A percentile compares a stretch with the other conserved stretches of the same genome.
Evolutionary conservation across 2,113 vertebrate species (phyloP).

Genomic region (Daboia siamensis): DNA sequence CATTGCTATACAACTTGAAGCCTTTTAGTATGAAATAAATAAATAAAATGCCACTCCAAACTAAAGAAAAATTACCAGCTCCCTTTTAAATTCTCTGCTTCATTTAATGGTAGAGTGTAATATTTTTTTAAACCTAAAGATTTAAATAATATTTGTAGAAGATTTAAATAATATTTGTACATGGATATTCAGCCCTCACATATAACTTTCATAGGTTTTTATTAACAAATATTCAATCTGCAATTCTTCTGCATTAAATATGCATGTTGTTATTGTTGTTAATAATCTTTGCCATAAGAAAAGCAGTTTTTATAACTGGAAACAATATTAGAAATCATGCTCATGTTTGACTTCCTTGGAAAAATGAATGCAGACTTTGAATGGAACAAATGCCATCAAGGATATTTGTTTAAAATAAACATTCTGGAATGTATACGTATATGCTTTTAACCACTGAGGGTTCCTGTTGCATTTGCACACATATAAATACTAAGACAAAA

Average conservation of each 20-base stretch:
- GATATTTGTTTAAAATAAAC: background rate
- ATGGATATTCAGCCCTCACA: background rate
- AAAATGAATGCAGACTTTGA: background rate
- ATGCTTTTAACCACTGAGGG: background rate
- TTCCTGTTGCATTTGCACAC: background rate
- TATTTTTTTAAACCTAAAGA: background rate
- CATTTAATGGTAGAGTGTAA: background rate
- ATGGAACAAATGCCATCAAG: background rate
- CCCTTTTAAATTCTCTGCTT: background rate
- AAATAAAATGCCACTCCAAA: background rate
- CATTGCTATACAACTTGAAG: background rate
- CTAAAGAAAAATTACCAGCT: background rate
- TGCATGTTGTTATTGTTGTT: background rate
- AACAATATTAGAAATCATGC: background rate
- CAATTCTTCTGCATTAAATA: background rate
- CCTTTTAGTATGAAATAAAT: background rate
- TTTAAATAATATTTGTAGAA: background rate
- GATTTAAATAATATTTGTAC: background rate
- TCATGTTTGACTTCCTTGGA: background rate
- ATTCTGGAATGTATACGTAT: background rate
- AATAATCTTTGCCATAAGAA: background rate
- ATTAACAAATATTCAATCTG: background rate
- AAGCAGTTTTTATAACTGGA: background rate
- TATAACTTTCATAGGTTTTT: background rate
- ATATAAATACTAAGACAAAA: background rate